These are phyloP conservation scores for Pantherophis alleghaniensis DNA, from an alignment of 2,797 vertebrate species.

Conservation along the genomic window DNA sequence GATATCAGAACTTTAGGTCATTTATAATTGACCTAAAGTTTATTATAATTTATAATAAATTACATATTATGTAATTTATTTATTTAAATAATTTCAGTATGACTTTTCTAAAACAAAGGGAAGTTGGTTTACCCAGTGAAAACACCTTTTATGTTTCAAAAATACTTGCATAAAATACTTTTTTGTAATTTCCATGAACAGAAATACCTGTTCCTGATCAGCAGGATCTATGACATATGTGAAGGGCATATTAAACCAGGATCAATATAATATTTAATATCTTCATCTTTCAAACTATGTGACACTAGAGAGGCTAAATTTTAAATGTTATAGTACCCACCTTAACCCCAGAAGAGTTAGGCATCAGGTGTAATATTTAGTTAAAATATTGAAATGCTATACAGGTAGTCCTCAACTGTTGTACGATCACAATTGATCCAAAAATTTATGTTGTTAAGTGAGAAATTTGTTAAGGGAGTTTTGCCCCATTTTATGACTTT, in stretches of 20 bases:
- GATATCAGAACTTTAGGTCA: neutral
- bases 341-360: neutral
- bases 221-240: neutral
- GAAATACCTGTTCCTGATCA: neutral
- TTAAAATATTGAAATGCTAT: neutral
- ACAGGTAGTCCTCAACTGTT: too few species aligned
- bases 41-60: too few species aligned
- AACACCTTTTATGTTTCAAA: neutral
- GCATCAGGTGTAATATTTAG: neutral
- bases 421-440: too few species aligned
- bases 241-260: neutral
- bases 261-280: neutral
- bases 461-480: too few species aligned
- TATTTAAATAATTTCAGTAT: neutral
- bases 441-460: too few species aligned
- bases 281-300: neutral
- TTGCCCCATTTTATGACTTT: too few species aligned
- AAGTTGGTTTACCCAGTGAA: neutral
- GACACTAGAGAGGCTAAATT: neutral
- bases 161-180: neutral
- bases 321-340: neutral
- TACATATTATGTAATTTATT: neutral
- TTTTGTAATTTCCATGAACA: neutral
- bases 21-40: too few species aligned
- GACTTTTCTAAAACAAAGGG: neutral